These are phyloP conservation scores for Sanderia malayensis DNA, from an alignment of 30 jellyfish, hydroid and myxozoan species.

Conservation along the genomic window DNA sequence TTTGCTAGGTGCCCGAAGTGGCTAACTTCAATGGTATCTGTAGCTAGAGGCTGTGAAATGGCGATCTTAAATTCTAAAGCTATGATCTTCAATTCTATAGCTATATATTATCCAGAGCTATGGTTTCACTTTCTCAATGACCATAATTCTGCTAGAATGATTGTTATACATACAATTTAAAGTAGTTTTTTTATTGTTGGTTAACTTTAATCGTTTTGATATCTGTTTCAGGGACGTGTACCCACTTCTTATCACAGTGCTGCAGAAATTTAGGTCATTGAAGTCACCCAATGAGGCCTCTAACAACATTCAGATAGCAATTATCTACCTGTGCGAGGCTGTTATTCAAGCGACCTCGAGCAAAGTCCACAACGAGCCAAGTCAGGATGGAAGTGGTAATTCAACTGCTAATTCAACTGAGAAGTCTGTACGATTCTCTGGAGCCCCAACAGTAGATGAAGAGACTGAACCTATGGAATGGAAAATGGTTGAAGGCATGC, in stretches of 20 bases:
- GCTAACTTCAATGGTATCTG: no score
- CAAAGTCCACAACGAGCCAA: neutral
- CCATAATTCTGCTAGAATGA: no score
- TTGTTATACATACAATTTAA: no score
- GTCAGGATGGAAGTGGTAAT: neutral
- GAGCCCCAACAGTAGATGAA: conserved; percentile 4
- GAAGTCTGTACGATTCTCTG: conserved; percentile 1
- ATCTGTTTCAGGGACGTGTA: conserved; percentile 39
- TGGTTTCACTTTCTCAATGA: no score
- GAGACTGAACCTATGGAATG: neutral
- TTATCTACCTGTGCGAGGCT: conserved; percentile 25
- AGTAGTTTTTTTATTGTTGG: no score
- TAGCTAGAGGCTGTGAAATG: no score
- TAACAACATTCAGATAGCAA: neutral
- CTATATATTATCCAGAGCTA: no score
- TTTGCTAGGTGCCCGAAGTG: no score
- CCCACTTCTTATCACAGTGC: conserved; percentile 26
- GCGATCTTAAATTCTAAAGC: no score
- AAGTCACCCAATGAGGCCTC: neutral
- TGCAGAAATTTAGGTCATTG: conserved; percentile 23
- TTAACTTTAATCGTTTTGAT: no score
- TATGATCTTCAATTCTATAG: no score
- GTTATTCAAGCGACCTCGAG: neutral
- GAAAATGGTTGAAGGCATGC: neutral
- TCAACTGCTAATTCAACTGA: neutral